Evolutionary conservation across 2,797 vertebrate species (phyloP), one percentile per base, ranked within the genome.

Genomic region (Melanotaenia nigrans): DNA sequence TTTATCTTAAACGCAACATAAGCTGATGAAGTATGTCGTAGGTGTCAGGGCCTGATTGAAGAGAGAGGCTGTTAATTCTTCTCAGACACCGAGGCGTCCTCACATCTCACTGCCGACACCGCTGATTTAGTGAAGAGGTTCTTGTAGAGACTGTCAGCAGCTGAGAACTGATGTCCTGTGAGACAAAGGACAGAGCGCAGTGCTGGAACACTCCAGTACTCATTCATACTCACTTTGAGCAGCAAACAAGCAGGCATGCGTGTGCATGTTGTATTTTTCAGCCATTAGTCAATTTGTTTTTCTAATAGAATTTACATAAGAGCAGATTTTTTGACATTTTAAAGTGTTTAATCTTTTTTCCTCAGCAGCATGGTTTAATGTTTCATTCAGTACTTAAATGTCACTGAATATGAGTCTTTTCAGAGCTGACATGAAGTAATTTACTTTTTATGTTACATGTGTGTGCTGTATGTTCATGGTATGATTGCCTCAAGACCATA

Each of bases 41-140:
- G 64, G 75, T 78, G 81, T 85, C 74, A 1, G 76, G 49, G 49
- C 16, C 65, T 74, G 82, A 82, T 65, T 57, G 71, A 88, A 64
- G 74, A 58, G 56, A 49, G 35, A 30, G 45, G 51, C 71, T 20
- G 56, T 82, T 77, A 61, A 73, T 79, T 82, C 76, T 58, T 49
- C 42, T 30, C 63, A 71, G 75, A 65, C 72, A 51, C 32, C 47
- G 6, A 64, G 68, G 65, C 56, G 33, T 79, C 62, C 54, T 79
- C 75, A 28, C 55, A 57, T 61, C 38, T 70, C n/a, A 0, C 69
- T 11, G 58, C 66, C 69, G 68, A 70, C 71, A 1, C 20, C 8
- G 24, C 62, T 86, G 88, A 89, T 88, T 87, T 82, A 80, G 65
- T 81, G 69, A 68, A 87, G 84, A 79, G 81, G 57, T 12, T 68